Base-by-base conservation (phyloP, 2,888 invertebrate genomes). In the Galerucella pusilla region DNA sequence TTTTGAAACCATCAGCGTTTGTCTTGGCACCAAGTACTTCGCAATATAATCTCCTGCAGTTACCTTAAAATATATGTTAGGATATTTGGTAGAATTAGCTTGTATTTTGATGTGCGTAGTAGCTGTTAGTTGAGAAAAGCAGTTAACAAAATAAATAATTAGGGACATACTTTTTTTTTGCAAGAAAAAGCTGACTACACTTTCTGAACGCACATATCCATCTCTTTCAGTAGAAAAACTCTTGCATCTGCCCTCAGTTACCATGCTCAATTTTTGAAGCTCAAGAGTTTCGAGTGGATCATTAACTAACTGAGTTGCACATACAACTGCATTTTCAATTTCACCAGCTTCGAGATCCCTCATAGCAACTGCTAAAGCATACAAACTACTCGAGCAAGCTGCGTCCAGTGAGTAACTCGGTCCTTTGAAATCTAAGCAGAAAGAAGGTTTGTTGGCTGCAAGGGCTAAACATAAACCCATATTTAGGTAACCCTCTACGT, bases 1-100 rank as follows among this genome's bases (percentile, higher is more conserved):
- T 73, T 72, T 85, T 86, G 81, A 84, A 88, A 0, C 91, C 91
- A 84, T 92, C 91, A 49, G 89, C 88, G 84, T 91, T 91, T 45
- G 88, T 88, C 81, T 90, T 90, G 42, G 90, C 88, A 80, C 91
- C 90, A 14, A 90, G 83, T n/a, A 90, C 80, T 11, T 88, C 87
- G 9, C 89, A 88, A 80, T 90, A 90, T 16, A 89, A 84, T 64
- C 90, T 83, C 73, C 85, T 87, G 2, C 89, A 88, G 61, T 84
- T 81, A 12, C 35, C 61, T 61, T 16, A 61, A 61, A 28, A 14
- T 12, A 61, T 12, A 2, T 61, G 35, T 42, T 6, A 42, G n/a
- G 7, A 35, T 7, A 5, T 61, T 35, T 28, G 10, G 9, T 61
- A 42, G 35, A 42, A 42, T 9, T 9, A 7, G 9, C 35, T 42